These are phyloP conservation scores for Bombus pascuorum DNA, from an alignment of 1,140 invertebrate species.

Conservation along the genomic window DNA sequence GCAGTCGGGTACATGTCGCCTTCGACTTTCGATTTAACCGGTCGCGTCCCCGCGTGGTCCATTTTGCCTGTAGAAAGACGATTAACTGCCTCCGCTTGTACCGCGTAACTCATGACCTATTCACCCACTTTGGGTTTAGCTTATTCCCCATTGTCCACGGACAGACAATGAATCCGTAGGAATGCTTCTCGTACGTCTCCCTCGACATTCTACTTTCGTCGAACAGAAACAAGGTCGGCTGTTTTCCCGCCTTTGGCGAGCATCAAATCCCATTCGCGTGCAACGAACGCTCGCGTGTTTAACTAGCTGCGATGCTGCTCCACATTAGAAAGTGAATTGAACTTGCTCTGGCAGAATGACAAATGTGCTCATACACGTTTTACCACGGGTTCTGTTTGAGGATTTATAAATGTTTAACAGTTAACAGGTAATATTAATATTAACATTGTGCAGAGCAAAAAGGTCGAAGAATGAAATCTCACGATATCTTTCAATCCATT, in stretches of 20 bases:
- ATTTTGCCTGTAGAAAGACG: constrained; percentile 43
- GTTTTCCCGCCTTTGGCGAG: not conserved
- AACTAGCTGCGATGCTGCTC: not conserved
- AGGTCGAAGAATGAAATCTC: not conserved
- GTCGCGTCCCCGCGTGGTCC: constrained; percentile 18
- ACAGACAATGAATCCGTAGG: constrained; percentile 35
- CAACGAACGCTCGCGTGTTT: not conserved
- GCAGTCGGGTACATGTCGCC: not conserved
- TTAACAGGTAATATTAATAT: no score
- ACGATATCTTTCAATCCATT: no score
- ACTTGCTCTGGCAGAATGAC: not conserved
- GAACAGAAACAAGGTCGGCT: constrained; percentile 29
- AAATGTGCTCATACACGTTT: not conserved
- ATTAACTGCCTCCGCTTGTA: constrained; percentile 43
- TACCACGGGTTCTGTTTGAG: not conserved
- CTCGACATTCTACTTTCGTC: constrained; percentile 37
- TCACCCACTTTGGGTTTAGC: constrained; percentile 69
- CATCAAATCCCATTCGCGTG: not conserved
- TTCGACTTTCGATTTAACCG: constrained; percentile 53
- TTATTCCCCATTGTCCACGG: constrained; percentile 61
- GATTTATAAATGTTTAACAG: not conserved
- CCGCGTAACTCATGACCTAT: constrained; percentile 66
- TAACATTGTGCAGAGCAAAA: not conserved
- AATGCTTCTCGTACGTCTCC: constrained; percentile 26
- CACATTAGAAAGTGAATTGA: constrained; percentile 37